Percentiles rank a stretch among this genome's conserved stretches.
phyloP scores from a whole-genome alignment of 1,140 invertebrate genomes.

The Idris sp. region DNA sequence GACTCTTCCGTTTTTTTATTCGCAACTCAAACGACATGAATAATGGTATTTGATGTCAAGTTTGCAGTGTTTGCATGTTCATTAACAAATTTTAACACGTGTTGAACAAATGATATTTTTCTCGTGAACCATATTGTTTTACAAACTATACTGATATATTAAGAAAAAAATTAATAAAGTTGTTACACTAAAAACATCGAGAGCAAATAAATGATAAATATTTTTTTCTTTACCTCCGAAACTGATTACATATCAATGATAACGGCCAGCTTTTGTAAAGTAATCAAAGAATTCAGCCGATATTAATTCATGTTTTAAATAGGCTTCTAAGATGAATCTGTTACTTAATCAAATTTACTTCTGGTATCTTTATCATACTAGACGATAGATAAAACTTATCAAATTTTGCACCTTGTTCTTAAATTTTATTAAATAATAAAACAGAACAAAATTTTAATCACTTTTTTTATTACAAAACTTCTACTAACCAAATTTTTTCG shows the following conservation, averaged over 20 bases:
- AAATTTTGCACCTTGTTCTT: too few relatives aligned
- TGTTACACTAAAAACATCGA: slow-evolving; percentile 15
- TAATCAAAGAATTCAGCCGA: slow-evolving; percentile 38
- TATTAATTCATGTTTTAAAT: slow-evolving; percentile 31
- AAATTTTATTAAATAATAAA: too few relatives aligned
- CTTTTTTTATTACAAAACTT: too few relatives aligned
- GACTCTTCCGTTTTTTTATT: slow-evolving; percentile 25
- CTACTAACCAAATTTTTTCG: too few relatives aligned
- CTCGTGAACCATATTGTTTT: too few relatives aligned
- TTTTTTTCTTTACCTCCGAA: too few relatives aligned
- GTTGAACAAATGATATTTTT: neutral
- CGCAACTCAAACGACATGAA: slow-evolving; percentile 8
- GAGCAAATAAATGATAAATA: slow-evolving; percentile 38
- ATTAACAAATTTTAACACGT: slow-evolving; percentile 34
- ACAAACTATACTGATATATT: slow-evolving; percentile 12
- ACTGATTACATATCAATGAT: slow-evolving; percentile 50
- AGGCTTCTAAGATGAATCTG: slow-evolving; percentile 11
- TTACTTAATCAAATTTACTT: neutral
- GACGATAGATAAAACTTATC: slow-evolving; percentile 1
- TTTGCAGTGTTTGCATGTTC: slow-evolving; percentile 27
- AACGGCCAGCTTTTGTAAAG: slow-evolving; percentile 40
- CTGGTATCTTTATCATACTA: neutral
- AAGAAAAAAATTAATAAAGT: slow-evolving; percentile 28
- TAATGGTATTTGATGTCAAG: slow-evolving; percentile 37
- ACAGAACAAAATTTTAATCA: too few relatives aligned